A percentile compares a stretch with the other conserved stretches of the same genome.
Conservation (phyloP, 1,140 invertebrate genomes). For the Neuroterus valhalla region DNA sequence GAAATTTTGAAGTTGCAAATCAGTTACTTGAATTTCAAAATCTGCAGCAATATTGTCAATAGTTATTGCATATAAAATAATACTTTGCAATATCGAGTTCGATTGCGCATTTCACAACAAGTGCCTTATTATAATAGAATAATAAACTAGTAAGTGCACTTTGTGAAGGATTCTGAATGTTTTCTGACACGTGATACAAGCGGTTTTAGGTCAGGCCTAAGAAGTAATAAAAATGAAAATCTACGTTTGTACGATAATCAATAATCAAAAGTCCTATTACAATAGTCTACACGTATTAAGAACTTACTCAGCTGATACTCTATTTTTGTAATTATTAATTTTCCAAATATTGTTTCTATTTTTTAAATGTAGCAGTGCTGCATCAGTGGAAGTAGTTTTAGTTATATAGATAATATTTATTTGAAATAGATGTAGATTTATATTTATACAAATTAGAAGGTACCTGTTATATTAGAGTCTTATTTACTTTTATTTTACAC, state of each 20-base stretch:
- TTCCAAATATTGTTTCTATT: not conserved
- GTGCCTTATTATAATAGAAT: constrained; percentile 1
- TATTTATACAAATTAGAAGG: no score
- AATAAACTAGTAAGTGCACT: not conserved
- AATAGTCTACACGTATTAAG: not conserved
- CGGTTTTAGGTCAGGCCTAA: constrained; percentile 8
- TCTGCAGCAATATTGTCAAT: not conserved
- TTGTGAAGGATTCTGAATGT: constrained; percentile 10
- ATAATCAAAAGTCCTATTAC: not conserved
- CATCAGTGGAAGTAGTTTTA: not conserved
- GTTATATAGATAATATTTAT: constrained; percentile 5
- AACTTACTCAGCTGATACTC: not conserved
- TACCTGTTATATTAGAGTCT: no score
- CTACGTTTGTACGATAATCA: constrained; percentile 16
- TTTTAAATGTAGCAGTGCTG: not conserved
- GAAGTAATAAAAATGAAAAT: not conserved
- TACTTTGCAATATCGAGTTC: not conserved
- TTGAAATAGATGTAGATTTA: not conserved
- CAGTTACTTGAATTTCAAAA: not conserved
- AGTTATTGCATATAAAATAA: not conserved
- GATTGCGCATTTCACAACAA: constrained; percentile 17
- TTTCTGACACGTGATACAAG: constrained; percentile 7
- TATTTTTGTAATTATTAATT: constrained; percentile 13
- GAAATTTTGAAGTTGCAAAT: not conserved
- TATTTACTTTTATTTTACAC: no score